Evolutionary conservation across 2,888 invertebrate genomes (phyloP), one percentile per base, ranked within the genome.

Genomic region (Aelia acuminata): DNA sequence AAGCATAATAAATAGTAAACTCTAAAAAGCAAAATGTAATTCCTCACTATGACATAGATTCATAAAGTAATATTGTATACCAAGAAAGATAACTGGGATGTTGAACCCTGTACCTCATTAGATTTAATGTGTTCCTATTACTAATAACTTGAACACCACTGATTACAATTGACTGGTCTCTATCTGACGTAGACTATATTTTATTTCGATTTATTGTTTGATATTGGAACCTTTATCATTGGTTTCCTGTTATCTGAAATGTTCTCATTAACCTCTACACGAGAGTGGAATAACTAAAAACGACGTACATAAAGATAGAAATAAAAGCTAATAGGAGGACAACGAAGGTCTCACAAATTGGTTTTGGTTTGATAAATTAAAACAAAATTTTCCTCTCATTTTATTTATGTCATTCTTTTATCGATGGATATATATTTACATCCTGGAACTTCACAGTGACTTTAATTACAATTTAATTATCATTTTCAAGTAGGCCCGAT

Each of bases 291-390:
- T 70, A 70, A 70, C 31, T 70, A n/a, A n/a, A 80, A 47, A 43
- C 80, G 43, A 43, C 43, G 43, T 47, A 80, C 39, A 80, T 80
- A 43, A 43, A 80, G 80, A 80, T 80, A 80, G 43, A 43, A 80
- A 80, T 43, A 35, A 43, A 43, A 80, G n/a, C 43, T 47, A 47
- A 80, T 39, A 80, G 43, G 80, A n/a, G 11, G 80, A 80, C 43
- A 39, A 80, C 43, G 43, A 80, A 80, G 80, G 80, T n/a, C 80
- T 43, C 43, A 80, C 39, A 47, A 80, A 80, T 80, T 80, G n/a
- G 80, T 80, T 80, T 80, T 43, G 22, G 43, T 43, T 70, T 80
- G 80, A 80, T 80, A 80, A 80, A n/a, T 43, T 11, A 43, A 47
- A 43, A 80, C n/a, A 47, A 43, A 80, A 80, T 43, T 80, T 80